Evolutionary conservation across 1,140 invertebrate genomes (phyloP).

Genomic region (Drosophila tani): DNA sequence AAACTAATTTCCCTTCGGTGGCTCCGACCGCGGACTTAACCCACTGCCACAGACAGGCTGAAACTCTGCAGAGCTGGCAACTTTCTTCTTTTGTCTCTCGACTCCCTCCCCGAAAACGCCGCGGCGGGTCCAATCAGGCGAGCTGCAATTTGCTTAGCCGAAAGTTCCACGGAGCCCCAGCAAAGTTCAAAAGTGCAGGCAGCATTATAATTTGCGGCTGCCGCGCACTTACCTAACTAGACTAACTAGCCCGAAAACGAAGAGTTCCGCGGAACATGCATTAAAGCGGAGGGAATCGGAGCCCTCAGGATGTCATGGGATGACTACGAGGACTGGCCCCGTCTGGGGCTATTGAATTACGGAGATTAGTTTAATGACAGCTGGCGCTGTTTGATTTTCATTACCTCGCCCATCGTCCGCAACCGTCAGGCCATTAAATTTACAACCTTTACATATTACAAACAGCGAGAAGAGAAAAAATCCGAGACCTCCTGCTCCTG

Average conservation of each 20-base stretch:
- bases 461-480: constrained; percentile 31
- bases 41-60: constrained; percentile 48
- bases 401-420: constrained; percentile 58
- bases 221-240: constrained; percentile 75
- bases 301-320: constrained; percentile 27
- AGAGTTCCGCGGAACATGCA: constrained; percentile 41
- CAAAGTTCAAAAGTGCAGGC: constrained; percentile 78
- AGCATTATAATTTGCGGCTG: constrained; percentile 81
- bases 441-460: constrained; percentile 81
- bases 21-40: constrained; percentile 29
- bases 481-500: constrained; percentile 3
- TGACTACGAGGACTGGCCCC: constrained; percentile 26
- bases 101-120: background rate
- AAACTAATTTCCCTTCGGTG: constrained; percentile 31
- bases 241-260: constrained; percentile 46
- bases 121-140: constrained; percentile 63
- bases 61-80: constrained; percentile 50
- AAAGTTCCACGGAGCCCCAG: constrained; percentile 22
- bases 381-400: constrained; percentile 82
- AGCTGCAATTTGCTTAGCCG: constrained; percentile 66
- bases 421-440: constrained; percentile 72
- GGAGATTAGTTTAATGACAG: constrained; percentile 82
- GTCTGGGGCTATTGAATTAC: constrained; percentile 77
- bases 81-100: constrained; percentile 69
- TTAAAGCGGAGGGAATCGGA: constrained; percentile 40